Conservation (phyloP, 1,140 invertebrate genomes). For the Pseudomyrmex gracilis region DNA sequence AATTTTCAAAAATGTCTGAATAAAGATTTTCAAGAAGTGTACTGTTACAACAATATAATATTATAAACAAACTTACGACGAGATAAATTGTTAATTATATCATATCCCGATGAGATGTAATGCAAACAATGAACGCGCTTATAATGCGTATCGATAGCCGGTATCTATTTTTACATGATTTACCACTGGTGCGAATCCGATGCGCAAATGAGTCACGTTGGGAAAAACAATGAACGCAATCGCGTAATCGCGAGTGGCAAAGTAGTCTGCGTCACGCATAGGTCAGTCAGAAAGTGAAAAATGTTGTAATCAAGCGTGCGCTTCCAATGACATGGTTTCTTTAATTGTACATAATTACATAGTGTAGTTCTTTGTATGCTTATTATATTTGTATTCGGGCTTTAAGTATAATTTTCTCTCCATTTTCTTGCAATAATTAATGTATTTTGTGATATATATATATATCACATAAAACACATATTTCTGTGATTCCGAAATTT, state of each 20-base stretch:
- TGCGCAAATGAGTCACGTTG: conserved; percentile 15
- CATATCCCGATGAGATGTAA: conserved; percentile 15
- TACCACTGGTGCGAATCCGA: conserved; percentile 5
- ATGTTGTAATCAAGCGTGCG: background rate
- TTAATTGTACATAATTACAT: background rate
- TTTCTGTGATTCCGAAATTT: background rate
- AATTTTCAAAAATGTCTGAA: too few species aligned
- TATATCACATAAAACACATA: background rate
- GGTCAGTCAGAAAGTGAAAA: conserved; percentile 41
- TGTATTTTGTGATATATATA: background rate
- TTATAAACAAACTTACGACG: background rate
- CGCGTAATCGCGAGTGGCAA: background rate
- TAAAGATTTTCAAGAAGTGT: too few species aligned
- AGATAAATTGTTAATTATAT: background rate
- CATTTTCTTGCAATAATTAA: background rate
- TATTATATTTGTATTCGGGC: background rate
- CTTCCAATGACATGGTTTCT: background rate
- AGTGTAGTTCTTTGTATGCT: background rate
- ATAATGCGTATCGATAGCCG: conserved; percentile 1
- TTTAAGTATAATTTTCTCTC: background rate
- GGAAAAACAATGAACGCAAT: background rate
- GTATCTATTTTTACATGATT: conserved; percentile 15
- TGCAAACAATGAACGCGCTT: background rate
- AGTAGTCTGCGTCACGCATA: conserved; percentile 55
- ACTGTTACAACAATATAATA: background rate